These are phyloP conservation scores for Polylopha cassiicola DNA, from an alignment of 2,888 invertebrate genomes.

Conservation along the genomic window DNA sequence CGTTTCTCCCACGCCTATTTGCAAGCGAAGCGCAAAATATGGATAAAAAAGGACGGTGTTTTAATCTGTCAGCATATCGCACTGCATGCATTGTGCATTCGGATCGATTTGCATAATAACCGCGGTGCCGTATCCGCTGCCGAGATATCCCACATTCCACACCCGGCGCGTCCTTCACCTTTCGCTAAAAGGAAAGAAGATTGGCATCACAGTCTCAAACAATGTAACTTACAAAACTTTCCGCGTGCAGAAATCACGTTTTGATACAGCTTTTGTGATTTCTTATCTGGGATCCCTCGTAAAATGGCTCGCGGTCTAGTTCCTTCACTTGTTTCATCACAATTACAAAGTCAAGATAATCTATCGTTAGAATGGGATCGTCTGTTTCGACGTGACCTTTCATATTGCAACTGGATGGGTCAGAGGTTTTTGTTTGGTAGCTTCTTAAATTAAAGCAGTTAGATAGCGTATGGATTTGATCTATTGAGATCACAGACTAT, in stretches of 20 bases:
- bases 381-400: conserved; percentile 30
- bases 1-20: conserved; percentile 34
- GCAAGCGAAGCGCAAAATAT: conserved; percentile 13
- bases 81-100: conserved; percentile 29
- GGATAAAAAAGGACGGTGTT: background rate
- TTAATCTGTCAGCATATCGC: conserved; percentile 19
- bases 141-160: conserved; percentile 49
- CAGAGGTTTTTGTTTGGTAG: conserved; percentile 16
- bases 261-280: conserved; percentile 62
- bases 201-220: conserved; percentile 52
- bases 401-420: conserved; percentile 15
- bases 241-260: conserved; percentile 49
- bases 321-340: conserved; percentile 53
- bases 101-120: conserved; percentile 49
- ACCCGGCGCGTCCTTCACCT: conserved; percentile 59
- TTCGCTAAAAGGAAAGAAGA: conserved; percentile 56
- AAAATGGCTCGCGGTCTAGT: conserved; percentile 61
- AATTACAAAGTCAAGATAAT: conserved; percentile 53
- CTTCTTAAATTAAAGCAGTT: conserved; percentile 17
- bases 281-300: conserved; percentile 59
- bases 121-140: conserved; percentile 21
- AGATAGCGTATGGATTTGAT: conserved; percentile 2
- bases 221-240: conserved; percentile 64
- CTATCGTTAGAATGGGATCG: conserved; percentile 42
- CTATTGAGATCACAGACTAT: too few relatives aligned